These are phyloP conservation scores for Pseudochromis fuscus DNA, from an alignment of 2,797 vertebrate species.

Conservation along the genomic window DNA sequence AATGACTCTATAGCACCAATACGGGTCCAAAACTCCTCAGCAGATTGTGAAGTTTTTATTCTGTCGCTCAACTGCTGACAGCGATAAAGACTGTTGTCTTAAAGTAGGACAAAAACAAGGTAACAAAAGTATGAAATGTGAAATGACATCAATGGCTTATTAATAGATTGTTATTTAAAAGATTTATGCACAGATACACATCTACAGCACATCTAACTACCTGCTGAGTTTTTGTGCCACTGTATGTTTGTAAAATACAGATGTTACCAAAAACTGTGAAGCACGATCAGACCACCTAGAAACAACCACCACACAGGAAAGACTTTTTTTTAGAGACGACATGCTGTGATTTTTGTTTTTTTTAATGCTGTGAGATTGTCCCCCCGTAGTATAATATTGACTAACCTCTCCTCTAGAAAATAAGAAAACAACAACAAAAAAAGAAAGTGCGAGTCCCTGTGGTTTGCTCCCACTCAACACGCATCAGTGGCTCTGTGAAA, in stretches of 20 bases:
- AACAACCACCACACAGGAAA: constrained; percentile 4
- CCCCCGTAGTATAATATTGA: constrained; percentile 50
- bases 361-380: constrained; percentile 45
- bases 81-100: background rate
- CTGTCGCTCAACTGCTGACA: background rate
- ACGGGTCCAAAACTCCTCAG: too few species aligned
- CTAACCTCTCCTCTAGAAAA: constrained; percentile 30
- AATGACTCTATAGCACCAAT: too few species aligned
- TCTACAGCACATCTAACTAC: background rate
- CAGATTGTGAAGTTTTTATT: too few species aligned
- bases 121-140: background rate
- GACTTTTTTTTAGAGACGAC: constrained; percentile 2
- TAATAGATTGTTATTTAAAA: background rate
- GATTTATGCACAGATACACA: background rate
- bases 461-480: constrained; percentile 77
- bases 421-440: constrained; percentile 30
- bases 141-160: background rate
- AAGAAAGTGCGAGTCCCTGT: constrained; percentile 79
- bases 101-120: background rate
- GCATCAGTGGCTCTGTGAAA: constrained; percentile 88
- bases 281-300: constrained; percentile 10
- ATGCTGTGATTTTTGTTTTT: constrained; percentile 48
- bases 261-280: constrained; percentile 3
- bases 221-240: background rate
- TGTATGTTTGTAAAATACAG: constrained; percentile 1